These are phyloP conservation scores for Atethmia centrago DNA, from an alignment of 2,888 invertebrate genomes.

Conservation along the genomic window DNA sequence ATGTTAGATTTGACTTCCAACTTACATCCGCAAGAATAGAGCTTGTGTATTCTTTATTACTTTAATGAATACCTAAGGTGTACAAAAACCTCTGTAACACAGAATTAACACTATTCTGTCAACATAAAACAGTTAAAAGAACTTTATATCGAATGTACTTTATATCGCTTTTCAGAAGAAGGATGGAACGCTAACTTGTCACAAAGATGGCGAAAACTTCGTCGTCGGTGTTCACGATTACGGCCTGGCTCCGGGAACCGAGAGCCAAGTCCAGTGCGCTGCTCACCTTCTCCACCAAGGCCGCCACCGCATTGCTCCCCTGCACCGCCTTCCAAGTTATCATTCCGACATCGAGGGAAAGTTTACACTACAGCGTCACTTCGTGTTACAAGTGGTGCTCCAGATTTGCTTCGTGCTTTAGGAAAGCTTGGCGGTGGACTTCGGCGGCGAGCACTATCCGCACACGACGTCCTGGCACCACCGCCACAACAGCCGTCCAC, in stretches of 20 bases:
- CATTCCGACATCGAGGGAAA: constrained; percentile 88
- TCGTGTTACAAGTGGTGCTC: constrained; percentile 90
- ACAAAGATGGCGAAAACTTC: constrained; percentile 93
- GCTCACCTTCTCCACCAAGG: constrained; percentile 90
- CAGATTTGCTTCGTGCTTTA: constrained; percentile 92
- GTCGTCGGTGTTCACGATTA: constrained; percentile 93
- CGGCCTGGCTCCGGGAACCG: constrained; percentile 91
- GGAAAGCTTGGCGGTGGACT: constrained; percentile 93
- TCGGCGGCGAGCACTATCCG: constrained; percentile 92
- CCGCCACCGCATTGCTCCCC: constrained; percentile 88
- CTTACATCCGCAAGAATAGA: background rate
- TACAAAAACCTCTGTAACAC: background rate
- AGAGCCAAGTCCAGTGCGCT: constrained; percentile 89
- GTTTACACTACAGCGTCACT: constrained; percentile 88
- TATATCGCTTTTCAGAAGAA: constrained; percentile 91
- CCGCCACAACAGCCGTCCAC: constrained; percentile 90
- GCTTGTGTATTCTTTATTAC: background rate
- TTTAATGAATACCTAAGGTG: background rate
- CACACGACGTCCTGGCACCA: constrained; percentile 92
- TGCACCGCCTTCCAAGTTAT: constrained; percentile 86
- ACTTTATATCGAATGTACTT: constrained; percentile 4
- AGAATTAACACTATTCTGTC: background rate
- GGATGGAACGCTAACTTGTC: constrained; percentile 94
- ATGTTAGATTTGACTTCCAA: constrained; percentile 35
- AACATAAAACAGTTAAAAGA: background rate